Evolutionary conservation across 2,797 vertebrate species (phyloP).

Genomic region (Enteromius treurensis): DNA sequence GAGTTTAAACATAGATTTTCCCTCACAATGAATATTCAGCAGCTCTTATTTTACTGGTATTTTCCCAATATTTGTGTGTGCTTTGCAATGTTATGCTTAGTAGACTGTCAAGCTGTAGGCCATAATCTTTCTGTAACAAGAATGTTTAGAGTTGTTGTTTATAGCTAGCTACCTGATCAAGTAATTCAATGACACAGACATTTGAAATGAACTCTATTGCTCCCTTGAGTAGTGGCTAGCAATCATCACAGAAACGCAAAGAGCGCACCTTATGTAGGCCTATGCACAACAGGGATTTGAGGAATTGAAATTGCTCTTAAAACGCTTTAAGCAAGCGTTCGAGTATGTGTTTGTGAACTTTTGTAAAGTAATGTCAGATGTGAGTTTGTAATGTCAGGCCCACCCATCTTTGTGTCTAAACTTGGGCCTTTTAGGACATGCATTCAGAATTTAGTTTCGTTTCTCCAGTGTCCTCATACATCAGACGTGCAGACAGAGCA

Average conservation of each 20-base stretch:
- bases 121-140: not conserved
- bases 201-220: not conserved
- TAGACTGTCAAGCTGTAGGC: not conserved
- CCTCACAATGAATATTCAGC: not conserved
- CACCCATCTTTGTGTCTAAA: conserved; percentile 44
- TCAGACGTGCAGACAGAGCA: conserved; percentile 26
- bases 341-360: not conserved
- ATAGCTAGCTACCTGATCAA: not conserved
- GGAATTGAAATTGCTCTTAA: conserved; percentile 1
- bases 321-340: not conserved
- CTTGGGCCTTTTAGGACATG: conserved; percentile 38
- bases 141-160: not conserved
- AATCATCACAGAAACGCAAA: not conserved
- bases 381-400: conserved; percentile 12
- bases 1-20: not conserved
- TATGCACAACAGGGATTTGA: conserved; percentile 5
- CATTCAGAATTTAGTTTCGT: conserved; percentile 38
- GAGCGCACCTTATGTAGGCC: not conserved
- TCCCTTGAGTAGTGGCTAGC: conserved; percentile 8
- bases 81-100: not conserved
- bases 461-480: conserved; percentile 42
- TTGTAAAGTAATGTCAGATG: conserved; percentile 18
- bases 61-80: not conserved
- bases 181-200: not conserved
- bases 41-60: not conserved